phyloP scores from a whole-genome alignment of 2,113 vertebrate species.

The Gambusia holbrooki region DNA sequence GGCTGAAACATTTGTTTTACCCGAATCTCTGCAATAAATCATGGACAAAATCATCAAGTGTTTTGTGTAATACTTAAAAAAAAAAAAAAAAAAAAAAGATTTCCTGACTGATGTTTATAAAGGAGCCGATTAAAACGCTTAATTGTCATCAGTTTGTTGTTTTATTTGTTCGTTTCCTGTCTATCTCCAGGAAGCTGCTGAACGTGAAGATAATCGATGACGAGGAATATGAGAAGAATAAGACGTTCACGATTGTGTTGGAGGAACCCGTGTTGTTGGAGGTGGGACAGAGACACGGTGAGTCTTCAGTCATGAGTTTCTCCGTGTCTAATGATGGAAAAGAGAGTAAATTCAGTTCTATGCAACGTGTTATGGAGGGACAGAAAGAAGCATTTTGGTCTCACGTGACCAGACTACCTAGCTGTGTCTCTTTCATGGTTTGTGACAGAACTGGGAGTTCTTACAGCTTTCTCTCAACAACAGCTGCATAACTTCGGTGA shows the following conservation, averaged over 20 bases:
- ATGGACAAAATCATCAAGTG: not conserved
- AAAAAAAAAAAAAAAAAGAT: not conserved
- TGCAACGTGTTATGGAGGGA: not conserved
- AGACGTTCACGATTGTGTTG: slow-evolving; percentile 83
- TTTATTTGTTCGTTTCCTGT: not conserved
- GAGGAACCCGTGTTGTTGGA: slow-evolving; percentile 84
- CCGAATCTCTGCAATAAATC: slow-evolving; percentile 17
- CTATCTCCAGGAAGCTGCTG: slow-evolving; percentile 79
- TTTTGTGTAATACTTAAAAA: not conserved
- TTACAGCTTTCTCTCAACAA: too few relatives aligned
- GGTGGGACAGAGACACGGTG: slow-evolving; percentile 82
- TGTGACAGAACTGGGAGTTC: too few relatives aligned
- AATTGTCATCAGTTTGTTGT: not conserved
- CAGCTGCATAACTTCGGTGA: too few relatives aligned
- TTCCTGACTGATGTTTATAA: not conserved
- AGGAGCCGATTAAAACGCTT: not conserved
- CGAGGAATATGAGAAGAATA: slow-evolving; percentile 89
- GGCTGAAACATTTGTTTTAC: slow-evolving; percentile 30
- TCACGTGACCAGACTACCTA: too few relatives aligned
- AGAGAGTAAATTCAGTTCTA: not conserved
- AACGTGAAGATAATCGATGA: slow-evolving; percentile 88
- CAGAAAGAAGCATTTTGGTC: too few relatives aligned
- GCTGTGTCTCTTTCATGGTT: too few relatives aligned
- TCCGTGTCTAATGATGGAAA: not conserved
- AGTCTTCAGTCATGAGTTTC: slow-evolving; percentile 22